Evolutionary conservation across 92 coral and sea anemone species (phyloP), one percentile per base, ranked within the genome.

Genomic region (Umimayanthus chanpuru): DNA sequence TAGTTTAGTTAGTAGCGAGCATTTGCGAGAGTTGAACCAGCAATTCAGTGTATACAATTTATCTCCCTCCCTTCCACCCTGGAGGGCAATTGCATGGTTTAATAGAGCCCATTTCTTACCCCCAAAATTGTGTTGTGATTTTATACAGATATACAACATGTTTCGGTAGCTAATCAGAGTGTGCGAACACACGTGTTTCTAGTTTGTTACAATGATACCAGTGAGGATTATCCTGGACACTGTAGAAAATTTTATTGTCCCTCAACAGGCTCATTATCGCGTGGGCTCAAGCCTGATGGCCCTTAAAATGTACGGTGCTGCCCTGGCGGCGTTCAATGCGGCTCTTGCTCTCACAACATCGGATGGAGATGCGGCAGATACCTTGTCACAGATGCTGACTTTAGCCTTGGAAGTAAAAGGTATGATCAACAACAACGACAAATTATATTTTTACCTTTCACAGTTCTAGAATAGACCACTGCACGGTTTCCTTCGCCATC

Each of bases 321-420:
- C 85, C 28, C 56, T 81, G 30, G 74, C 49, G 32, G 76, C 85
- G 9, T 81, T 81, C 75, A 81, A 5, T 11, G 65, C 56, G 10
- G 85, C 85, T 26, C 85, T 81, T 14, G 85, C 55, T 36, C 47
- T 64, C 18, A 15, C 74, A 6, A 64, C 55, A 12, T 20, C 74
- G 18, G 85, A 81, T n/a, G 56, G 38, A 9, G 72, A 81, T 5
- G 28, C 28, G 28, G 18, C 72, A 55, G 71, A 81, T 40, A 65
- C 85, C 74, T 81, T 81, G 26, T 81, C 74, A 23, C 85, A 81
- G 75, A 81, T 81, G 66, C 75, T 81, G 12, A 64, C 53, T 14
- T 65, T 39, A 30, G 73, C 85, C 29, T 18, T 81, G 53, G 29
- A 64, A 6, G 14, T 76, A n/a, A 36, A 76, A 76, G 80, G 80